phyloP scores from a whole-genome alignment of 1,140 invertebrate genomes.

The Drosophila parabipectinata region DNA sequence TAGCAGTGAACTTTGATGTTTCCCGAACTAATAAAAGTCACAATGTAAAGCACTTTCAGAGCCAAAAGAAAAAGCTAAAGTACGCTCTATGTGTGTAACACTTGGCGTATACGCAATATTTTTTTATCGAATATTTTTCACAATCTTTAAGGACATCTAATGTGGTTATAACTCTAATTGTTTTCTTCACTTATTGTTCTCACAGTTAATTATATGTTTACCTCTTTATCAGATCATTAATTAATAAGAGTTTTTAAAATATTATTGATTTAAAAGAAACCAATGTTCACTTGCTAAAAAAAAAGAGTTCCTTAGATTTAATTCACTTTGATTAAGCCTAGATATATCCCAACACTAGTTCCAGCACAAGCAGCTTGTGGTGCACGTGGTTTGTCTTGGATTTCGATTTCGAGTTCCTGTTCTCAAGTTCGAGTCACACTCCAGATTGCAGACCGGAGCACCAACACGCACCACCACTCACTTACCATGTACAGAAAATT shows the following conservation, averaged over 20 bases:
- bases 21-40: not conserved
- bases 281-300: not conserved
- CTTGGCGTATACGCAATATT: slow-evolving; percentile 9
- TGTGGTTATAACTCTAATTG: not conserved
- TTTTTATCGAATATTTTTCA: not conserved
- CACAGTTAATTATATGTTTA: not conserved
- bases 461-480: slow-evolving; percentile 48
- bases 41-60: not conserved
- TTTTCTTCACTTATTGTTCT: not conserved
- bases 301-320: not conserved
- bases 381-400: slow-evolving; percentile 44
- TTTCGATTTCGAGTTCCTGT: slow-evolving; percentile 36
- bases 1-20: slow-evolving; percentile 4
- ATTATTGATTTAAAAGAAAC: not conserved
- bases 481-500: slow-evolving; percentile 46
- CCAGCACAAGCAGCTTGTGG: slow-evolving; percentile 38
- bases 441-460: slow-evolving; percentile 43
- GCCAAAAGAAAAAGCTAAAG: not conserved
- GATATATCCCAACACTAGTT: slow-evolving; percentile 28
- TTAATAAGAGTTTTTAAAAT: not conserved
- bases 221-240: not conserved
- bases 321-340: not conserved
- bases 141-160: not conserved
- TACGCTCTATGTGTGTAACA: not conserved
- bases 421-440: slow-evolving; percentile 27